phyloP scores from a whole-genome alignment of 2,888 invertebrate species.

The Himalopsyche tibetana region DNA sequence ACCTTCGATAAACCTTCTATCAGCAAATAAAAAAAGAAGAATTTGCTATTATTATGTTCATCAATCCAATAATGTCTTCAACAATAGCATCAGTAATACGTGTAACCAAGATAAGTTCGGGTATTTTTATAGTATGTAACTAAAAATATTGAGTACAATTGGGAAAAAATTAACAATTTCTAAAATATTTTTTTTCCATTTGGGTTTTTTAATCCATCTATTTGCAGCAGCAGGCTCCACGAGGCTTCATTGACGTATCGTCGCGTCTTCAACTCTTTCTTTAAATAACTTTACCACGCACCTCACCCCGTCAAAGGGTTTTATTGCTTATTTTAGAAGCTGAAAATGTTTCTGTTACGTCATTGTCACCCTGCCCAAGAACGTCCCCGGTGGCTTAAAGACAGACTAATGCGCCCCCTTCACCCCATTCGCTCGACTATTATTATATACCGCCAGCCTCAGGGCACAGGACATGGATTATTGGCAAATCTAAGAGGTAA shows the following conservation, averaged over 20 bases:
- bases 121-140: too few relatives aligned
- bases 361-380: slow-evolving; percentile 46
- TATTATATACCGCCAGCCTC: not conserved
- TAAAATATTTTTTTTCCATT: too few relatives aligned
- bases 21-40: too few relatives aligned
- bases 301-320: slow-evolving; percentile 53
- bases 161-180: too few relatives aligned
- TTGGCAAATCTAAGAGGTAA: slow-evolving; percentile 24
- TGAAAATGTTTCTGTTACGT: slow-evolving; percentile 55
- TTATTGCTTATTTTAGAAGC: slow-evolving; percentile 60
- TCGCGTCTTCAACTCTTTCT: slow-evolving; percentile 24
- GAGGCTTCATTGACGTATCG: not conserved
- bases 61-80: too few relatives aligned
- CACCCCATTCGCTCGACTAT: not conserved
- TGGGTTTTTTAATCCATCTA: not conserved
- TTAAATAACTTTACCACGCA: not conserved
- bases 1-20: too few relatives aligned
- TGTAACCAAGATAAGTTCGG: too few relatives aligned
- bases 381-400: slow-evolving; percentile 39
- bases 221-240: not conserved
- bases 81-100: too few relatives aligned
- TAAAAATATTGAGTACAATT: too few relatives aligned
- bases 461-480: slow-evolving; percentile 32
- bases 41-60: too few relatives aligned
- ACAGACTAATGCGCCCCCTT: slow-evolving; percentile 29